Evolutionary conservation across 2,888 invertebrate species (phyloP), one percentile per base, ranked within the genome.

Genomic region (Syrphus vitripennis): DNA sequence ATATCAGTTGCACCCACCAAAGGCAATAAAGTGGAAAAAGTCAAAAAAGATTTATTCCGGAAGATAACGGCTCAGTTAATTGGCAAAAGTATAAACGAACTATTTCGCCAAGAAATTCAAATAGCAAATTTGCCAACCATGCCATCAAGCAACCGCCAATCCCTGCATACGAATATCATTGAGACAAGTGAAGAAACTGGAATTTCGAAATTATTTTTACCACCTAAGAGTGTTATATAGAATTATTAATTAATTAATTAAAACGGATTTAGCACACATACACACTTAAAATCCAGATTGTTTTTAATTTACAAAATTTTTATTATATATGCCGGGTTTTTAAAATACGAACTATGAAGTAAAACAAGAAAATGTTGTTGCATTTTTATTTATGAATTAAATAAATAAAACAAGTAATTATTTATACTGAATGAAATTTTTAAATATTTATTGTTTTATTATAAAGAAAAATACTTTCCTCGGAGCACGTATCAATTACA

Each of bases 41-140:
- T 96, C 89, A 98, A 97, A 91, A 97, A 97, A 89, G 98, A 98
- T 91, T 93, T 97, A 65, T 98, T 98, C 92, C 97, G 96, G 93
- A 97, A 97, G 92, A 95, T 97, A 88, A 97, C 97, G 9, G 95
- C 95, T 83, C 95, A 95, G 93, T 93, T 97, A 81, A 96, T 97
- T 89, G 97, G 97, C 0, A 94, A 96, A 89, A 97, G 96, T 93
- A 94, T 98, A 29, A 97, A 97, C 29, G 97, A 98, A 91, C 93
- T 97, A 84, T 98, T 98, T 93, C 96, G 96, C 88, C 96, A 97
- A 90, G 97, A 97, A 92, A 96, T 97, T 12, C 95, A 96, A 92
- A 97, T 98, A 88, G 95, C 96, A 87, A 96, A 97, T 92, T 93
- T 98, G 90, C 98, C 98, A 0, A 95, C 95, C 14, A 94, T 97